Percentiles rank a stretch among this genome's conserved stretches.
Evolutionary conservation across 2,113 vertebrate genomes (phyloP).

Genomic region (Dasyurus viverrinus): DNA sequence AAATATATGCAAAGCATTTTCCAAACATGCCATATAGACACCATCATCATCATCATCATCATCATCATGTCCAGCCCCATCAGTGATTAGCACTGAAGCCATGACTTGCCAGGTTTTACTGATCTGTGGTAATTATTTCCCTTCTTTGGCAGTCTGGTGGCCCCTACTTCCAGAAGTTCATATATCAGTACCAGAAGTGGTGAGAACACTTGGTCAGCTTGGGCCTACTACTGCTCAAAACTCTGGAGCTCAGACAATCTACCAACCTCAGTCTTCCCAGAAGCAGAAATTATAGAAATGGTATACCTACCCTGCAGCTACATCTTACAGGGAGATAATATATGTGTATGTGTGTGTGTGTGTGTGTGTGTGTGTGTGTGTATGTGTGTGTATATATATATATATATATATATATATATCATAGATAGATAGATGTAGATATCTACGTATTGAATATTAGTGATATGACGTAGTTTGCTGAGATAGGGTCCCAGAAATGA

Average conservation of each 20-base stretch:
- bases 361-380: too few species aligned
- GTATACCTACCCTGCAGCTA: not conserved
- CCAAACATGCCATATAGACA: not conserved
- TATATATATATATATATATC: too few species aligned
- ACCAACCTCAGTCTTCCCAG: too few species aligned
- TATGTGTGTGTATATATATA: too few species aligned
- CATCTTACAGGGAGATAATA: not conserved
- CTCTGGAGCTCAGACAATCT: too few species aligned
- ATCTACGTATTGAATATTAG: not conserved
- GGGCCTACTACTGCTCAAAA: too few species aligned
- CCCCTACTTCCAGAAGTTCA: not conserved
- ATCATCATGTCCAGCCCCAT: not conserved
- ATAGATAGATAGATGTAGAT: not conserved
- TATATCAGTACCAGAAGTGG: not conserved
- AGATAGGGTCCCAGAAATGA: not conserved
- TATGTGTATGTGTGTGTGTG: too few species aligned
- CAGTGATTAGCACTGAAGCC: not conserved
- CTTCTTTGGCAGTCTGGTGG: not conserved
- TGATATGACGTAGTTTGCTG: not conserved
- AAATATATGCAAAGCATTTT: not conserved
- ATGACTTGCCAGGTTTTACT: not conserved
- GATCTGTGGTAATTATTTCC: not conserved
- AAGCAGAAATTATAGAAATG: too few species aligned
- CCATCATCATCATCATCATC: not conserved
- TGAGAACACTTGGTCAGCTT: too few species aligned